Conservation (phyloP, 2,113 vertebrate species). For the Cryptotis parvus region DNA sequence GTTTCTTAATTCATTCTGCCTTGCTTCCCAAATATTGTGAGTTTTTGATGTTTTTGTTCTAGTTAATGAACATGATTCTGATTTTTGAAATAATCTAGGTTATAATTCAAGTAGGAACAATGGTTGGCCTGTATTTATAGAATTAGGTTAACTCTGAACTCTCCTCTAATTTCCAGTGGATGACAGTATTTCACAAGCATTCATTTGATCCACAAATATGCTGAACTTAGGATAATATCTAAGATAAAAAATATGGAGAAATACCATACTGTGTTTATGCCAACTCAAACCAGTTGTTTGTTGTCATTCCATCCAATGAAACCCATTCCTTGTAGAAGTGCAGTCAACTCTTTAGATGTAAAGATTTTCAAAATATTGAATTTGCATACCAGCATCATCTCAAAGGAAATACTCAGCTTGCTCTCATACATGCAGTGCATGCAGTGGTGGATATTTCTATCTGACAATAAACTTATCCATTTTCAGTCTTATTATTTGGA, state of each 20-base stretch:
- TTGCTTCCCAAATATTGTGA: not conserved
- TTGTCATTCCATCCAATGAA: not conserved
- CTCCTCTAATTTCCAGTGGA: slow-evolving; percentile 3
- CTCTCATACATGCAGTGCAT: not conserved
- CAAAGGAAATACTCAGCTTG: not conserved
- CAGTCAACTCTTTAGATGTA: slow-evolving; percentile 22
- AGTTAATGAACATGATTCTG: not conserved
- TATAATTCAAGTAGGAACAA: not conserved
- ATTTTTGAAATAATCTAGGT: slow-evolving; percentile 50
- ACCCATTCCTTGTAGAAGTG: not conserved
- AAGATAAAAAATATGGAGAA: slow-evolving; percentile 15
- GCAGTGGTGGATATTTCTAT: not conserved
- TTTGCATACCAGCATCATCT: not conserved
- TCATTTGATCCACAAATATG: not conserved
- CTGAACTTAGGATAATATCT: slow-evolving; percentile 22
- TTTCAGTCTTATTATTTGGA: not conserved
- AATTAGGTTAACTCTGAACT: slow-evolving; percentile 9
- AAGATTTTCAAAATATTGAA: slow-evolving; percentile 32
- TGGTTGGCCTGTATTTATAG: not conserved
- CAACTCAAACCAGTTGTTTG: not conserved
- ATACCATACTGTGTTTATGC: not conserved
- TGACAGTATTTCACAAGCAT: slow-evolving; percentile 45
- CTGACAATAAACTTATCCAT: not conserved
- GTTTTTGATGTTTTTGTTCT: slow-evolving; percentile 30
- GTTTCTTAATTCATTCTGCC: no score